These are phyloP conservation scores for Stenolophus ochropezus DNA, from an alignment of 2,888 invertebrate species.

Conservation along the genomic window DNA sequence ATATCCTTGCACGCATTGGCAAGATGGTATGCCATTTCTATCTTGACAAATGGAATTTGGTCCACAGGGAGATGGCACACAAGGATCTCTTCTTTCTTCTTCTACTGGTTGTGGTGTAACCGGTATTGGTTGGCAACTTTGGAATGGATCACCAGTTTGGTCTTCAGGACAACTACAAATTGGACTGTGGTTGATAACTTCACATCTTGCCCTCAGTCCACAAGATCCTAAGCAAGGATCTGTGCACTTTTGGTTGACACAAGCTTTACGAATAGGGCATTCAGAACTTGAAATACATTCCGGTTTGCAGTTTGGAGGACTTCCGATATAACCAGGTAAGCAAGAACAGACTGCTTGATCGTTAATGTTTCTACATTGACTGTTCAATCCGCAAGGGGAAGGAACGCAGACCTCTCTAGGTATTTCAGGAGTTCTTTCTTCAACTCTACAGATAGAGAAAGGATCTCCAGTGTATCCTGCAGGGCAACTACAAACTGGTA, in stretches of 20 bases:
- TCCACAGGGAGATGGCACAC: slow-evolving; percentile 88
- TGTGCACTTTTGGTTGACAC: slow-evolving; percentile 75
- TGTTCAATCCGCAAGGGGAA: slow-evolving; percentile 76
- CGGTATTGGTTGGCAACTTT: slow-evolving; percentile 80
- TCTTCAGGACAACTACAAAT: slow-evolving; percentile 76
- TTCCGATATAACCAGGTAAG: slow-evolving; percentile 74
- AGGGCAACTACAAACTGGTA: slow-evolving; percentile 83
- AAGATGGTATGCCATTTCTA: slow-evolving; percentile 81
- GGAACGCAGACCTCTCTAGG: slow-evolving; percentile 72
- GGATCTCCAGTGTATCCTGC: slow-evolving; percentile 82
- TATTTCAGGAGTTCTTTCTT: slow-evolving; percentile 65
- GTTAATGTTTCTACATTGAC: slow-evolving; percentile 75
- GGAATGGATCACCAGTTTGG: slow-evolving; percentile 87
- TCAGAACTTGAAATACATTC: slow-evolving; percentile 75
- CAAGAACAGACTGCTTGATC: slow-evolving; percentile 75
- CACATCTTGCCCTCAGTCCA: slow-evolving; percentile 75
- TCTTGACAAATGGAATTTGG: slow-evolving; percentile 85
- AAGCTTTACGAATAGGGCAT: slow-evolving; percentile 74
- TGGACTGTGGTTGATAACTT: slow-evolving; percentile 76
- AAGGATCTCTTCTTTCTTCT: slow-evolving; percentile 75
- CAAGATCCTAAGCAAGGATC: slow-evolving; percentile 77
- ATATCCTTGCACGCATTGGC: slow-evolving; percentile 85
- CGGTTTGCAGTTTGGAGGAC: slow-evolving; percentile 76
- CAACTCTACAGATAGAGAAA: slow-evolving; percentile 72
- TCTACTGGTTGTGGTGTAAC: slow-evolving; percentile 69